A percentile compares a stretch with the other conserved stretches of the same genome.
These are phyloP conservation scores for Epinotia ramella DNA, from an alignment of 2,888 invertebrate species.

Conservation along the genomic window DNA sequence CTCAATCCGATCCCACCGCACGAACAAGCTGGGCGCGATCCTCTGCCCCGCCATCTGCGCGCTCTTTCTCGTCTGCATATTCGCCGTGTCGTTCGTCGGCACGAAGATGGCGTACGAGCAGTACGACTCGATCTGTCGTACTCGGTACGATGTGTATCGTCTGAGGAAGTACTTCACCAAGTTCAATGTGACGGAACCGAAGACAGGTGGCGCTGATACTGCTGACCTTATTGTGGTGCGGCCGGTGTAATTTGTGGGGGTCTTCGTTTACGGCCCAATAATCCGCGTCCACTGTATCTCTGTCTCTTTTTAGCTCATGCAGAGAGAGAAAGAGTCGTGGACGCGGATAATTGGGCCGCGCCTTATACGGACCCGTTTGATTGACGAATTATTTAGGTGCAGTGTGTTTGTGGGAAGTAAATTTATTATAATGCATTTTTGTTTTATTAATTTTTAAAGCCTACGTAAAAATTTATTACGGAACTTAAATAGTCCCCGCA, in stretches of 20 bases:
- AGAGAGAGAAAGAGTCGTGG: too few relatives aligned
- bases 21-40: slow-evolving; percentile 67
- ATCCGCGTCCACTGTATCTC: too few relatives aligned
- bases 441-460: background rate
- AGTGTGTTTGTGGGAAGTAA: background rate
- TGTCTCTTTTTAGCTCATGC: too few relatives aligned
- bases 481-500: too few relatives aligned
- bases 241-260: background rate
- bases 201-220: background rate
- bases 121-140: slow-evolving; percentile 65
- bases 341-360: too few relatives aligned
- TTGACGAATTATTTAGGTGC: background rate
- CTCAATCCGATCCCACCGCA: slow-evolving; percentile 49
- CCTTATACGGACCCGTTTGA: too few relatives aligned
- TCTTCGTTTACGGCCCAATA: too few relatives aligned
- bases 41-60: slow-evolving; percentile 74
- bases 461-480: background rate
- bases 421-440: slow-evolving; percentile 1
- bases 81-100: slow-evolving; percentile 67
- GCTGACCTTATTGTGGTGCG: background rate
- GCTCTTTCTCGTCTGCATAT: slow-evolving; percentile 64
- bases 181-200: slow-evolving; percentile 10
- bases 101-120: slow-evolving; percentile 69
- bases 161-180: slow-evolving; percentile 17
- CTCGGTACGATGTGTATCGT: slow-evolving; percentile 10